Evolutionary conservation across 2,797 vertebrate species (phyloP).

Genomic region (Rhyacichthys aspro): DNA sequence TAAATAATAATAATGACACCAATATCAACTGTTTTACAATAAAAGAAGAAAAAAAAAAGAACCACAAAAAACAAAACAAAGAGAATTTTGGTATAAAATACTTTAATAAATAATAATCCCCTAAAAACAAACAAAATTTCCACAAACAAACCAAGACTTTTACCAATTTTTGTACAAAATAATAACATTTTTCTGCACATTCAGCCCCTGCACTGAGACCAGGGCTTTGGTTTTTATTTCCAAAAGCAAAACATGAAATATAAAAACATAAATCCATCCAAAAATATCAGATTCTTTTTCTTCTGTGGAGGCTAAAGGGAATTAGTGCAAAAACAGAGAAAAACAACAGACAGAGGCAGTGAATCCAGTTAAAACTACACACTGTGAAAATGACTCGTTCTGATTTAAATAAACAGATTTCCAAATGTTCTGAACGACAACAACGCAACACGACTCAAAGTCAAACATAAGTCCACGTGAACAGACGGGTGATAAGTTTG

Average conservation of each 20-base stretch:
- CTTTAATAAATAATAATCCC: constrained; percentile 94
- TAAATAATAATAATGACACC: neutral
- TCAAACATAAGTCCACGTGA: too few species aligned
- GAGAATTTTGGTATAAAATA: constrained; percentile 87
- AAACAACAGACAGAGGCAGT: too few species aligned
- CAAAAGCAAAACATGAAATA: constrained; percentile 48
- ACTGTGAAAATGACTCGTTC: too few species aligned
- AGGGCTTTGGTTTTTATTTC: too few species aligned
- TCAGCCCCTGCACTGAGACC: constrained; percentile 60
- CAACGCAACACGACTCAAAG: too few species aligned
- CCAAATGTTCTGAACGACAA: too few species aligned
- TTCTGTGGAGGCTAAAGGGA: constrained; percentile 68
- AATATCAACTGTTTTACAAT: neutral
- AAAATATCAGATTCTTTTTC: constrained; percentile 53
- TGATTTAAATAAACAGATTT: too few species aligned
- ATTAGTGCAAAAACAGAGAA: constrained; percentile 66
- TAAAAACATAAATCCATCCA: constrained; percentile 57
- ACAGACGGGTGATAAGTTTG: neutral
- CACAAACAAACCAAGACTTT: constrained; percentile 86
- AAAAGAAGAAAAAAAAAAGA: constrained; percentile 40
- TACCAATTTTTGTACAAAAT: constrained; percentile 87
- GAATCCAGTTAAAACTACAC: too few species aligned
- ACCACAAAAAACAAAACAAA: too few species aligned
- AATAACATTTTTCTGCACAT: constrained; percentile 80
- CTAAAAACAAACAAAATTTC: constrained; percentile 84